A percentile compares a stretch with the other conserved stretches of the same genome.
phyloP scores from a whole-genome alignment of 2,888 invertebrate genomes.

The Drosophila merina region DNA sequence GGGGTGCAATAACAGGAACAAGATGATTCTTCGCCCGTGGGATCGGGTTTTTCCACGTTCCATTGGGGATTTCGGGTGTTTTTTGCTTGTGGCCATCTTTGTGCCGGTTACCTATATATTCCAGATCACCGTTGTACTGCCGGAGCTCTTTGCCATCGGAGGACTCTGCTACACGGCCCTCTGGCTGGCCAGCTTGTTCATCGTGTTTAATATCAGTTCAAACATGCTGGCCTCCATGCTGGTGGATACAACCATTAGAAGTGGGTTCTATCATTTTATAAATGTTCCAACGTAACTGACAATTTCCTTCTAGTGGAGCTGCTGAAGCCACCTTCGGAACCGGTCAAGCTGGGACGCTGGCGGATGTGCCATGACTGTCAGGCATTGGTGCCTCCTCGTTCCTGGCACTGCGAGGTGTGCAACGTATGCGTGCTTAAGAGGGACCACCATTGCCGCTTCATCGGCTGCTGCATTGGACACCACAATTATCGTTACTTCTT shows the following conservation, averaged over 20 bases:
- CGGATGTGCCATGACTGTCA: slow-evolving; percentile 92
- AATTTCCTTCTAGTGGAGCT: slow-evolving; percentile 62
- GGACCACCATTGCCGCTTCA: slow-evolving; percentile 95
- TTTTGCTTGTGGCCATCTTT: slow-evolving; percentile 71
- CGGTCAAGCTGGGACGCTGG: slow-evolving; percentile 85
- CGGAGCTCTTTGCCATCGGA: slow-evolving; percentile 86
- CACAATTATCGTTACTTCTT: slow-evolving; percentile 94
- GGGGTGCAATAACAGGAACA: slow-evolving; percentile 14
- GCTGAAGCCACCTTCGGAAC: slow-evolving; percentile 83
- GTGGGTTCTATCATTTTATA: slow-evolving; percentile 72
- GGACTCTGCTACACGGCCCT: slow-evolving; percentile 86
- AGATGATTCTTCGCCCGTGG: slow-evolving; percentile 67
- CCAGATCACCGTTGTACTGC: slow-evolving; percentile 89
- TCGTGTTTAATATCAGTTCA: slow-evolving; percentile 90
- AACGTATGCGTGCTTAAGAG: slow-evolving; percentile 92
- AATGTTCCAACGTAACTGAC: background rate
- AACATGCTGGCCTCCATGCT: slow-evolving; percentile 91
- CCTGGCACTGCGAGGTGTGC: slow-evolving; percentile 95
- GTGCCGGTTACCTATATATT: slow-evolving; percentile 82
- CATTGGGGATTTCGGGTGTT: slow-evolving; percentile 75
- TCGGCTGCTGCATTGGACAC: slow-evolving; percentile 94
- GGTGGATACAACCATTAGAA: slow-evolving; percentile 90
- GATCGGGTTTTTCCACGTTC: slow-evolving; percentile 63
- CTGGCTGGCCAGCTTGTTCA: slow-evolving; percentile 87
- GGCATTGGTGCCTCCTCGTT: slow-evolving; percentile 90